These are phyloP conservation scores for Conus betulinus DNA, from an alignment of 1,140 invertebrate genomes.

Conservation along the genomic window DNA sequence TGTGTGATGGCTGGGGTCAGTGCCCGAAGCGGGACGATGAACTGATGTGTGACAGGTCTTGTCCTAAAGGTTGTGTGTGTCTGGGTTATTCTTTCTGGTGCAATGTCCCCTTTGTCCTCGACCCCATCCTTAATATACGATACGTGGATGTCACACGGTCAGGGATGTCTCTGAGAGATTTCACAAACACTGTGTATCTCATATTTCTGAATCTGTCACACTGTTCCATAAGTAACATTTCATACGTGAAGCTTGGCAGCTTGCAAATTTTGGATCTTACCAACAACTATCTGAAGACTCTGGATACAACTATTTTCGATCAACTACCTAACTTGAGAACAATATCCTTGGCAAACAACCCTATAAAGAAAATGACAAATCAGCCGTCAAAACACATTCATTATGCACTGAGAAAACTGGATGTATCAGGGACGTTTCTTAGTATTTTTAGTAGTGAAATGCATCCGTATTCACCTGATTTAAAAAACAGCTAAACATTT, in stretches of 20 bases:
- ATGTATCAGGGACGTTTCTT: neutral
- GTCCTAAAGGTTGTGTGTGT: neutral
- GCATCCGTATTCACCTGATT: neutral
- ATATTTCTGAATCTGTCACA: slow-evolving; percentile 17
- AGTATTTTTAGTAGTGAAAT: neutral
- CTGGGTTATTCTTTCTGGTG: slow-evolving; percentile 5
- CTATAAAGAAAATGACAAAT: neutral
- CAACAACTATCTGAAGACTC: neutral
- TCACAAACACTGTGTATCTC: neutral
- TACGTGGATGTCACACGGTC: neutral
- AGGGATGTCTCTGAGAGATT: neutral
- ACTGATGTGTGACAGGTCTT: neutral
- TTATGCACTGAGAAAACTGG: neutral
- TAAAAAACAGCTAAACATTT: neutral
- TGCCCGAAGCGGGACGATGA: neutral
- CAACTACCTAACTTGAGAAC: neutral
- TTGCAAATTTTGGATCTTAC: neutral
- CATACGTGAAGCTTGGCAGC: neutral
- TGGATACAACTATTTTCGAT: neutral
- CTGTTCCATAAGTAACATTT: slow-evolving; percentile 1
- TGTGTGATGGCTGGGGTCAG: neutral
- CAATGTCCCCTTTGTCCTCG: neutral
- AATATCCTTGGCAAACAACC: neutral
- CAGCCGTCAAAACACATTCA: neutral
- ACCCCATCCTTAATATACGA: neutral